These are phyloP conservation scores for Spongilla lacustris DNA, from an alignment of 37 sponge, comb jelly and placozoan species.

Conservation along the genomic window DNA sequence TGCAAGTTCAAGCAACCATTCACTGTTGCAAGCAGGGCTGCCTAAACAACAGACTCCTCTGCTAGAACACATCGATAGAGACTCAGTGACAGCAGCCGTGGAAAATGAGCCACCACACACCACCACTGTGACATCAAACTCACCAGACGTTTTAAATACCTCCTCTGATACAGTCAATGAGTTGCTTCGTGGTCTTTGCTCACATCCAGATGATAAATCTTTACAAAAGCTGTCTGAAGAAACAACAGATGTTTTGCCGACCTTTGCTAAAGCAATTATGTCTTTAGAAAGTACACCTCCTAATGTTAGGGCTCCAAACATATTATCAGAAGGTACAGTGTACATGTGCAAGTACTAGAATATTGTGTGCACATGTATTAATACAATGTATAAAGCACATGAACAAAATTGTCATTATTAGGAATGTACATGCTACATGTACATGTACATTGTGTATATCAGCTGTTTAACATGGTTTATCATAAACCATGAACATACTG, in stretches of 20 bases:
- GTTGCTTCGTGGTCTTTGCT: conserved; percentile 33
- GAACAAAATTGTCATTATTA: no score
- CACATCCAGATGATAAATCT: neutral
- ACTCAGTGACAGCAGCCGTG: neutral
- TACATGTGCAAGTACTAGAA: neutral
- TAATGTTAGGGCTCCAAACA: neutral
- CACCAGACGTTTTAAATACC: conserved; percentile 10
- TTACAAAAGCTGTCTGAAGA: conserved; percentile 43
- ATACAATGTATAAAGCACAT: no score
- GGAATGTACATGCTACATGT: no score
- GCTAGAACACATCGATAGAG: neutral
- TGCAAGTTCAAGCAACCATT: neutral
- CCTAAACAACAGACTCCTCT: neutral
- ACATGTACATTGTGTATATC: no score
- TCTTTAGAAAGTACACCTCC: neutral
- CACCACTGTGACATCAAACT: neutral
- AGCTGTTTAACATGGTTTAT: no score
- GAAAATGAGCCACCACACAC: neutral
- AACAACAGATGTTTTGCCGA: conserved; percentile 46
- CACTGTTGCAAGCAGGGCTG: neutral
- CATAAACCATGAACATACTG: no score
- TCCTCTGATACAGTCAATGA: conserved; percentile 52
- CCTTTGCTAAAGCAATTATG: conserved; percentile 35
- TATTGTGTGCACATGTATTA: no score
- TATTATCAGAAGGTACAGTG: neutral